Evolutionary conservation across 2,888 invertebrate species (phyloP).

Genomic region (Ornithoptera alexandrae): DNA sequence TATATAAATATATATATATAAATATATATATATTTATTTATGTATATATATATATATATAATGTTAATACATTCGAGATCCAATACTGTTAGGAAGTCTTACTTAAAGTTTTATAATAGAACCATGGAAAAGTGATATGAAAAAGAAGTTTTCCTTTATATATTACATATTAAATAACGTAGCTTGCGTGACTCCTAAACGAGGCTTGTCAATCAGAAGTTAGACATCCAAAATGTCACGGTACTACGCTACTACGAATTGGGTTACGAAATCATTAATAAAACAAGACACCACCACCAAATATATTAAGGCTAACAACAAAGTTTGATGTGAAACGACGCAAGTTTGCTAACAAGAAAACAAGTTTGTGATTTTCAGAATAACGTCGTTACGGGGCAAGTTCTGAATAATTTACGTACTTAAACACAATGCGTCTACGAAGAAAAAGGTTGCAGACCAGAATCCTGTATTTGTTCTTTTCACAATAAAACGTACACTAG

Average conservation of each 20-base stretch:
- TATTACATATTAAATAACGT: constrained; percentile 22
- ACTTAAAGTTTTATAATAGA: no score
- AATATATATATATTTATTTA: no score
- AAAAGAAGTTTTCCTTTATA: not conserved
- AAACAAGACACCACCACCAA: constrained; percentile 27
- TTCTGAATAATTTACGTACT: constrained; percentile 4
- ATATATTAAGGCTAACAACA: constrained; percentile 18
- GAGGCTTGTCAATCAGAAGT: constrained; percentile 46
- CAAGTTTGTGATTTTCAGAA: constrained; percentile 4
- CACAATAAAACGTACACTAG: no score
- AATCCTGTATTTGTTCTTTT: no score
- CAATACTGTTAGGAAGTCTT: no score
- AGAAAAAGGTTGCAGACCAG: no score
- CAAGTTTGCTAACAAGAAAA: constrained; percentile 9
- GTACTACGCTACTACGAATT: constrained; percentile 34
- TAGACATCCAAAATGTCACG: constrained; percentile 37
- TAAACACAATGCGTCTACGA: no score
- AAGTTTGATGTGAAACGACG: constrained; percentile 6
- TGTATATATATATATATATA: no score
- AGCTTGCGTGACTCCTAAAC: constrained; percentile 34
- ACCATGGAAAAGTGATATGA: not conserved
- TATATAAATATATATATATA: no score
- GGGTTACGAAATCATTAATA: constrained; percentile 37
- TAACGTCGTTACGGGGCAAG: not conserved
- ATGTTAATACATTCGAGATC: no score